Evolutionary conservation across 2,888 invertebrate species (phyloP), one percentile per base, ranked within the genome.

Genomic region (Cecidostiba fungosa): DNA sequence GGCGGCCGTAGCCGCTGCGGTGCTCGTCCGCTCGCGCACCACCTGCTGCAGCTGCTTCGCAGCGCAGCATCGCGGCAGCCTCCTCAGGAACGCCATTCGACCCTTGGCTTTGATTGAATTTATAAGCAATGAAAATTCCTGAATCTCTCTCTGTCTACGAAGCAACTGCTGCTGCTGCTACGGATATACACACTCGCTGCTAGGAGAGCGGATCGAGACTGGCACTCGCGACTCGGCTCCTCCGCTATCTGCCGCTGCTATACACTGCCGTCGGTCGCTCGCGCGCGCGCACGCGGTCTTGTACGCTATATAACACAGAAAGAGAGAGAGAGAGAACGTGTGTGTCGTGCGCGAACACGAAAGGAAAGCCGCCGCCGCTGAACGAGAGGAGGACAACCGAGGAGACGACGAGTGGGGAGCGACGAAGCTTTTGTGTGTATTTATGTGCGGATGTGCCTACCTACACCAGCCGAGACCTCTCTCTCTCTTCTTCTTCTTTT

Each of bases 21-120:
- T 83, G 88, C 91, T 92, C 88, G 90, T 84, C n/a, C 91, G 88
- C 91, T 91, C 89, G 90, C 90, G 90, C 90, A 90, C 89, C 91
- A 90, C 88, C 84, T 82, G 84, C 81, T 72, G 54, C 10, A 80
- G 29, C 43, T 76, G 84, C 82, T 32, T 77, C 19, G 43, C 82
- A 14, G 66, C 54, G 77, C 54, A 82, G 76, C 83, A 43, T 3
- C 87, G 85, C 62, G 87, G 87, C 79, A 85, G 69, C 82, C 84
- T 86, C 80, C 87, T 82, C 23, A 87, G 77, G 82, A 87, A 87
- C 80, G 87, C 87, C 87, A 87, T 87, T 66, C 62, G 62, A 59
- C 3, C 16, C 29, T 62, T 26, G 14, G 23, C n/a, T 19, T 54
- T 16, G 3, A 54, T 10, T 5, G 2, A 10, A 1, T 14, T 3